These are phyloP conservation scores for Bacillus rossius DNA, from an alignment of 1,140 invertebrate genomes.

Conservation along the genomic window DNA sequence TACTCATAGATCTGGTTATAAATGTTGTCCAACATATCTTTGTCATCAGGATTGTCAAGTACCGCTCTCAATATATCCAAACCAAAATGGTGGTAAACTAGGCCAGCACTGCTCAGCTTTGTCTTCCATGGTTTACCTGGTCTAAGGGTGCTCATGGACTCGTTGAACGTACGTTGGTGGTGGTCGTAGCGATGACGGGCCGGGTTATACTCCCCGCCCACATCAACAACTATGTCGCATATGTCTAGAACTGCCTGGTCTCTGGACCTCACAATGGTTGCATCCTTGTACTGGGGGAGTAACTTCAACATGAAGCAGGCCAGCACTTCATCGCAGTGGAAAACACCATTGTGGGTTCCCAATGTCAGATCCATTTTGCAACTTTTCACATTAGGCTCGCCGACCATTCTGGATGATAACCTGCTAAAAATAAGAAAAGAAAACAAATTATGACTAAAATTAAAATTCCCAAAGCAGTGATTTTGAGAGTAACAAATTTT, in stretches of 20 bases:
- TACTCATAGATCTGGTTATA: conserved; percentile 83
- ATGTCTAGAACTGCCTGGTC: conserved; percentile 60
- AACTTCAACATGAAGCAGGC: conserved; percentile 87
- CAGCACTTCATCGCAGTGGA: conserved; percentile 95
- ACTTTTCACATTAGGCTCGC: neutral
- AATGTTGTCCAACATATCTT: conserved; percentile 47
- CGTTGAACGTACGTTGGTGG: conserved; percentile 75
- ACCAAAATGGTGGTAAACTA: conserved; percentile 91
- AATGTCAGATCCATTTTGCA: conserved; percentile 46
- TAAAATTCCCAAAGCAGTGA: too few relatives aligned
- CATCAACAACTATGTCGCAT: conserved; percentile 96
- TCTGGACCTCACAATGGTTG: conserved; percentile 71
- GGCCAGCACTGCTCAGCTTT: conserved; percentile 89
- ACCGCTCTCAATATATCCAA: conserved; percentile 62
- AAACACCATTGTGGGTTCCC: conserved; percentile 74
- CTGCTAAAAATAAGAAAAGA: too few relatives aligned
- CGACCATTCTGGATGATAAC: too few relatives aligned
- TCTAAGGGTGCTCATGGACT: conserved; percentile 53
- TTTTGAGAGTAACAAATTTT: too few relatives aligned
- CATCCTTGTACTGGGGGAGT: conserved; percentile 74
- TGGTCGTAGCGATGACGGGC: conserved; percentile 82
- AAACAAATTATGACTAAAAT: too few relatives aligned
- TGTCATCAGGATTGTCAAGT: conserved; percentile 43
- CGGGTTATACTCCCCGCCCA: conserved; percentile 85
- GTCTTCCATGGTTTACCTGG: conserved; percentile 51